Conservation (phyloP, 2,888 invertebrate genomes). For the Agrochola lychnidis region DNA sequence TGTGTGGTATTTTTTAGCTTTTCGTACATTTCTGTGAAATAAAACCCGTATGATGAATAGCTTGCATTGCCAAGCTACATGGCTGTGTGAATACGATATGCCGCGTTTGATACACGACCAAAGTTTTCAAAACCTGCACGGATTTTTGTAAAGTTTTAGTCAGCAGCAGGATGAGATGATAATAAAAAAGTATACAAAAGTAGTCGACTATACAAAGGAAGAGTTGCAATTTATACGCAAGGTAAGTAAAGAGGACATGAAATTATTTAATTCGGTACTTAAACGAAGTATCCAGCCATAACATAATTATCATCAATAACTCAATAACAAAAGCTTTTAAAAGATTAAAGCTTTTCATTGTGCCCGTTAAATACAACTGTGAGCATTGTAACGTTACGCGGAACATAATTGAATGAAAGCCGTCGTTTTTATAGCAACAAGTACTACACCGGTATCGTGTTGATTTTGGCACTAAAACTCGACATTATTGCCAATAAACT, state of each 20-base stretch:
- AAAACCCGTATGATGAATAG: slow-evolving; percentile 43
- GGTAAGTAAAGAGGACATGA: background rate
- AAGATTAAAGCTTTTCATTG: slow-evolving; percentile 32
- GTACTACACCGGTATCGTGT: background rate
- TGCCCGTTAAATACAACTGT: background rate
- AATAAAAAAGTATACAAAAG: background rate
- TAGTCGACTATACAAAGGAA: background rate
- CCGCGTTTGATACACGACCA: slow-evolving; percentile 1
- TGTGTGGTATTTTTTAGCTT: background rate
- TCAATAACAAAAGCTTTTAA: slow-evolving; percentile 32
- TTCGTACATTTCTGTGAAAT: slow-evolving; percentile 44
- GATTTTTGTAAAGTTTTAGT: background rate
- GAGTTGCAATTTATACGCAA: background rate
- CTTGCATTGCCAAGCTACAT: slow-evolving; percentile 19
- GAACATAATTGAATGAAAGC: slow-evolving; percentile 10
- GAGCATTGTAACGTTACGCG: background rate
- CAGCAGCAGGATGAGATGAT: background rate
- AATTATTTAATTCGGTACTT: slow-evolving; percentile 1
- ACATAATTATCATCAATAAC: slow-evolving; percentile 6
- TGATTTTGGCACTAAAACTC: slow-evolving; percentile 7
- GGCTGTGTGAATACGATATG: slow-evolving; percentile 34
- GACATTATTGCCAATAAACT: slow-evolving; percentile 8
- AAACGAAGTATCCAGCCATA: background rate
- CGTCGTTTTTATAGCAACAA: slow-evolving; percentile 17
- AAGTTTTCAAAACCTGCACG: background rate